Evolutionary conservation across 2,113 vertebrate species (phyloP).

Genomic region (Cervus canadensis): DNA sequence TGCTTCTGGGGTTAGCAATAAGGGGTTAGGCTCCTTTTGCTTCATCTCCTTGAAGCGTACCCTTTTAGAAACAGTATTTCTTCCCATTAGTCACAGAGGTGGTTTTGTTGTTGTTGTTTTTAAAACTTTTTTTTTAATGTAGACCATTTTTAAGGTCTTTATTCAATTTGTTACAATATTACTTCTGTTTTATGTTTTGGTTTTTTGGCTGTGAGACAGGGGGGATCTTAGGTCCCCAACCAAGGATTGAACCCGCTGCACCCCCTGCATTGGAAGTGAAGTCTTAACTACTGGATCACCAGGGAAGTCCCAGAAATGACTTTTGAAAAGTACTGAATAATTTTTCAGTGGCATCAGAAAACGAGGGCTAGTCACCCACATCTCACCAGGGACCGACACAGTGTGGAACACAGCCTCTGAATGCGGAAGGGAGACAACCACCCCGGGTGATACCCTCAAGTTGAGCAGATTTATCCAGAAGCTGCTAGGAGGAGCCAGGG

Average conservation of each 20-base stretch:
- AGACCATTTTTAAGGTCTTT: background rate
- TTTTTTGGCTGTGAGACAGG: background rate
- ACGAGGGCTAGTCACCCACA: background rate
- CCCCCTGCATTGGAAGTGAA: background rate
- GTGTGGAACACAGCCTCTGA: background rate
- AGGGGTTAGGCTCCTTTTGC: background rate
- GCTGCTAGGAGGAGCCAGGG: background rate
- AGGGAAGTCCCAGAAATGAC: background rate
- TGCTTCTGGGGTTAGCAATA: background rate
- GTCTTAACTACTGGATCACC: background rate
- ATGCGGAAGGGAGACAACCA: background rate
- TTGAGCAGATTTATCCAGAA: background rate
- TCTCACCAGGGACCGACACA: background rate
- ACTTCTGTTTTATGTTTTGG: background rate
- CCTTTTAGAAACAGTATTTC: background rate
- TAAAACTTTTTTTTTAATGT: background rate
- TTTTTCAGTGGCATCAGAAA: background rate
- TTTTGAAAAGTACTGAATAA: background rate
- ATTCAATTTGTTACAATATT: background rate
- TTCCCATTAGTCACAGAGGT: background rate
- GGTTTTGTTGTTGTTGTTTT: background rate
- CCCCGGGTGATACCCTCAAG: rapidly evolving
- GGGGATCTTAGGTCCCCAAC: background rate
- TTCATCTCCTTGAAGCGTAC: background rate
- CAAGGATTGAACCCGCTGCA: background rate